Base-by-base conservation (phyloP, 2,888 invertebrate genomes). In the Drosophila fulvimacula region DNA sequence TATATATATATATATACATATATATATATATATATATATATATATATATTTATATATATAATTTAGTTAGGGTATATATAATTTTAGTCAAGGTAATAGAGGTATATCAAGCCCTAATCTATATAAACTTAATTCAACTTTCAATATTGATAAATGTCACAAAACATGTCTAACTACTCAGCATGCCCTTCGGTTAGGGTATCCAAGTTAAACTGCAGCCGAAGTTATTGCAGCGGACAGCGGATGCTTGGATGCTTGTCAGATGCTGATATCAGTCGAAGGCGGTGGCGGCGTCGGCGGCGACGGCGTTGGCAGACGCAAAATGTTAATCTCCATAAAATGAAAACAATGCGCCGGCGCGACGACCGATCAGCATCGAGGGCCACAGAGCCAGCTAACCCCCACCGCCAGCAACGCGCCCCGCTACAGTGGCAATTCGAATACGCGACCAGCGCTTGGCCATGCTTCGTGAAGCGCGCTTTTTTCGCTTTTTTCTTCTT, bases 241-340 rank as follows among this genome's bases (percentile, higher is more conserved):
- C 84, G 87, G 86, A 86, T 85, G 86, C 82, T 79, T 85, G 80
- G 73, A 65, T 73, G 81, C 74, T 76, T 76, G 76, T 76, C 76
- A 83, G 82, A 73, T 81, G 87, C 79, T 81, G 82, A 73, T 87
- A 84, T 73, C 82, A 73, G 73, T 76, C 66, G 76, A 66, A 60
- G 65, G 55, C 62, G 59, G 66, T 44, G 65, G 55, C 36, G 71
- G 3, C 56, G 81, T 39, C 44, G 55, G 59, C 36, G 71, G 2
- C 59, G 78, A 3, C 53, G 81, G 44, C 49, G 56, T 53, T 48
- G 56, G 58, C 62, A 63, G 68, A 70, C 65, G 87, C 87, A 86
- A 77, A 86, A 87, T 86, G 88, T 86, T 88, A 88, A 85, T 85
- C 85, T 85, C 85, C 85, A 85, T 85, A 85, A 85, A 88, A 88